phyloP scores from a whole-genome alignment of 2,113 vertebrate genomes.

The Poicephalus meyeri region DNA sequence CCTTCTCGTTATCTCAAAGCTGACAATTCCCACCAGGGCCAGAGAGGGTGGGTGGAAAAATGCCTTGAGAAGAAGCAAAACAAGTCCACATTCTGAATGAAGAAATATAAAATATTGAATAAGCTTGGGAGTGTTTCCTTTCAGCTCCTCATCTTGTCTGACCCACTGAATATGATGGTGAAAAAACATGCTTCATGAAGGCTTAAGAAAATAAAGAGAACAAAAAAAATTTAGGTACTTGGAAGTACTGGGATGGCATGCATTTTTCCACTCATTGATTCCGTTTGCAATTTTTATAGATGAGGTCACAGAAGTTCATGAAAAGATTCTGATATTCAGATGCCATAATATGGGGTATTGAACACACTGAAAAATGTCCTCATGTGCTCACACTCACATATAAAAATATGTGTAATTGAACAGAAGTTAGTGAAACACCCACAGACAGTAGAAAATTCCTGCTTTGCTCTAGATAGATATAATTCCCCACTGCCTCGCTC shows the following conservation, averaged over 20 bases:
- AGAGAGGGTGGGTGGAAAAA: too few relatives aligned
- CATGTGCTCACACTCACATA: not conserved
- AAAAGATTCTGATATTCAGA: not conserved
- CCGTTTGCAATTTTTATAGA: not conserved
- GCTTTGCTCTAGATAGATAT: not conserved
- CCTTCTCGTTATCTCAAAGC: too few relatives aligned
- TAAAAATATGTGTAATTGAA: not conserved
- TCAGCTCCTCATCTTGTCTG: not conserved
- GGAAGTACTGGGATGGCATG: not conserved
- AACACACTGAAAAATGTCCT: not conserved
- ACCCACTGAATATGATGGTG: not conserved
- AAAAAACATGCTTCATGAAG: not conserved
- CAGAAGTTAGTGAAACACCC: not conserved
- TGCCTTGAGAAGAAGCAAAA: too few relatives aligned
- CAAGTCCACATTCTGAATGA: not conserved
- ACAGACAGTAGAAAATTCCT: not conserved
- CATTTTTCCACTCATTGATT: not conserved
- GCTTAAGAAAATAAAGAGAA: not conserved
- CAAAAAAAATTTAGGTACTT: not conserved
- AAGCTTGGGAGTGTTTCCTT: not conserved
- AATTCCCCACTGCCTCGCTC: not conserved
- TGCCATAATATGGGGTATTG: not conserved
- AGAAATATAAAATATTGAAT: not conserved
- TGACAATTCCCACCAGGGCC: too few relatives aligned
- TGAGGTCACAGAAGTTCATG: not conserved